Evolutionary conservation across 2,888 invertebrate species (phyloP).

Genomic region (Aphodius granarius): DNA sequence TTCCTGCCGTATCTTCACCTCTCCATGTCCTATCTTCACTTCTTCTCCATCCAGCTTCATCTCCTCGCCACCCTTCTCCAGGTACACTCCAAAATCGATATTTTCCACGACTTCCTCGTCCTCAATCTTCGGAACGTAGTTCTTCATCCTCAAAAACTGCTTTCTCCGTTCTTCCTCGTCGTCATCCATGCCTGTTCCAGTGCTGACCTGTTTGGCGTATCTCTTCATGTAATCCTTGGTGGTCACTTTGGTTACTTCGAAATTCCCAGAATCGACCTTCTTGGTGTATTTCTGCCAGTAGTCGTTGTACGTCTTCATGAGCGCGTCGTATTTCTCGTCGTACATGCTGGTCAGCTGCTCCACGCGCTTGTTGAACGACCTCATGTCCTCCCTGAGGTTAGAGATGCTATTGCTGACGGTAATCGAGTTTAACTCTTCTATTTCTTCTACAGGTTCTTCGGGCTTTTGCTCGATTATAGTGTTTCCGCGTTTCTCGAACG

Average conservation of each 20-base stretch:
- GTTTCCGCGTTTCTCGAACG: conserved; percentile 33
- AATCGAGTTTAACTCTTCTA: conserved; percentile 29
- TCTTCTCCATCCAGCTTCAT: background rate
- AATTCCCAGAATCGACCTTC: conserved; percentile 16
- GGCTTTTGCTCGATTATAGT: conserved; percentile 19
- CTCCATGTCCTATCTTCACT: background rate
- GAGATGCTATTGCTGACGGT: conserved; percentile 39
- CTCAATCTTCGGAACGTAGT: background rate
- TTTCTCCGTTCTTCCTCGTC: too few species aligned
- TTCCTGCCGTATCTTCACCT: background rate
- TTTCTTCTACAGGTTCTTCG: conserved; percentile 10
- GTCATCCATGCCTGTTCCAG: background rate
- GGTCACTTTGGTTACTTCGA: background rate
- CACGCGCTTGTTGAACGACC: conserved; percentile 33
- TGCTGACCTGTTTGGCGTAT: background rate
- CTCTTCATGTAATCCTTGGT: background rate
- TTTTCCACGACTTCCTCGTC: background rate
- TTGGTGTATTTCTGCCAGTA: conserved; percentile 40
- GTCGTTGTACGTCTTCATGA: conserved; percentile 43
- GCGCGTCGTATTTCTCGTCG: conserved; percentile 33
- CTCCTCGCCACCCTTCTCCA: background rate
- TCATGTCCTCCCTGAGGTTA: conserved; percentile 35
- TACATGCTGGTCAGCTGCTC: conserved; percentile 35
- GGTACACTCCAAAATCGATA: background rate
- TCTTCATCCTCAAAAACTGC: background rate